Conservation (phyloP, 2,113 vertebrate species). For the Pontoporia blainvillei region DNA sequence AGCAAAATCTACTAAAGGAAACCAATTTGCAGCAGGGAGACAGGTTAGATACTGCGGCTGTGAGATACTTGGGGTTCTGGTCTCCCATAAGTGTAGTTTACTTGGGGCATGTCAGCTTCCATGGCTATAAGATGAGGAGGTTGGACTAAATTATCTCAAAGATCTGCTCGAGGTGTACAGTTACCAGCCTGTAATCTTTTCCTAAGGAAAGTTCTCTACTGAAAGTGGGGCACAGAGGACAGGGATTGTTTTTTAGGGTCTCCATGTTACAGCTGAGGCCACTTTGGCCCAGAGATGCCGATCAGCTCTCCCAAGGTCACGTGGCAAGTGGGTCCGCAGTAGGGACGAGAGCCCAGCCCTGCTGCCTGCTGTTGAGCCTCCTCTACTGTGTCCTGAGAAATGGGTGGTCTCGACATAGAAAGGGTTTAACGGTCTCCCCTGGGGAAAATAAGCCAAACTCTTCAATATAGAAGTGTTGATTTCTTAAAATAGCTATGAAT, state of each 20-base stretch:
- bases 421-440: not conserved
- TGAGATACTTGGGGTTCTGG: not conserved
- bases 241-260: not conserved
- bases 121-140: not conserved
- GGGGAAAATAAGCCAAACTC: not conserved
- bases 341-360: not conserved
- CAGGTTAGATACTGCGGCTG: not conserved
- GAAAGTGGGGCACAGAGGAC: not conserved
- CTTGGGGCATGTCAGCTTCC: not conserved
- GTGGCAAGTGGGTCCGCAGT: not conserved
- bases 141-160: not conserved
- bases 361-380: not conserved
- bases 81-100: not conserved
- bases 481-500: not conserved
- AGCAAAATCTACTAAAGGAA: not conserved
- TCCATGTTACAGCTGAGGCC: not conserved
- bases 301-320: not conserved
- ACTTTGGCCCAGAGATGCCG: not conserved
- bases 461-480: not conserved
- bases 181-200: not conserved
- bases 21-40: not conserved
- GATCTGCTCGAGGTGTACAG: not conserved
- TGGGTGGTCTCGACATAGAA: not conserved
- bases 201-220: not conserved
- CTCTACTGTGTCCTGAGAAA: not conserved